Percentiles rank a stretch among this genome's conserved stretches.
phyloP scores from a whole-genome alignment of 2,797 vertebrate species.

The Sebastes iracundus region DNA sequence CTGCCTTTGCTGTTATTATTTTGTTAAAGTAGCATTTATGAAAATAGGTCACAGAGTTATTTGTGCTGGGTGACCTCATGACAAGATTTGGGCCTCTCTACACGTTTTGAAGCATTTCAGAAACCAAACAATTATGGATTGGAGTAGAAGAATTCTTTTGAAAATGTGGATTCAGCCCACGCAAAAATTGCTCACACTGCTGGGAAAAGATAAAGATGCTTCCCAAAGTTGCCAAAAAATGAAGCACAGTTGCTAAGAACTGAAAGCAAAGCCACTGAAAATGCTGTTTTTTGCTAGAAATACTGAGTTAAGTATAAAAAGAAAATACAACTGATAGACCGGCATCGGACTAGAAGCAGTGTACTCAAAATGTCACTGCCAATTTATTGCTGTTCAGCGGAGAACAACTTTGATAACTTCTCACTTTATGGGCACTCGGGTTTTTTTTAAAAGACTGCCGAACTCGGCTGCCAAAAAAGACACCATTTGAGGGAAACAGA shows the following conservation, averaged over 20 bases:
- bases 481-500: constrained; percentile 72
- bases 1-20: constrained; percentile 36
- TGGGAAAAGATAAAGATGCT: constrained; percentile 42
- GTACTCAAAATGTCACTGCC: constrained; percentile 72
- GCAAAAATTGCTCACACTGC: constrained; percentile 17
- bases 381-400: constrained; percentile 72
- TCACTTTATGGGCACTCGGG: constrained; percentile 71
- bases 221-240: constrained; percentile 17
- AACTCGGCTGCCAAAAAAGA: constrained; percentile 63
- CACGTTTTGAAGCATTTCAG: constrained; percentile 11
- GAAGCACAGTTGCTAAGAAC: constrained; percentile 12
- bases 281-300: constrained; percentile 27
- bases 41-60: constrained; percentile 36
- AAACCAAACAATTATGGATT: constrained; percentile 34
- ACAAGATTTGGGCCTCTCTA: constrained; percentile 12
- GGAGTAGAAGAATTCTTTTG: constrained; percentile 10
- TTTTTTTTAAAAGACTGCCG: constrained; percentile 64
- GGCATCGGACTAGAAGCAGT: constrained; percentile 43
- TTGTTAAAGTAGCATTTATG: constrained; percentile 28
- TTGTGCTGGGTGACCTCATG: constrained; percentile 38
- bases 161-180: constrained; percentile 17
- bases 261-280: constrained; percentile 13
- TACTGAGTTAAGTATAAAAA: constrained; percentile 44
- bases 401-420: constrained; percentile 77
- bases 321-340: constrained; percentile 56